phyloP scores from a whole-genome alignment of 2,888 invertebrate species.

The Aphodius sticticus region DNA sequence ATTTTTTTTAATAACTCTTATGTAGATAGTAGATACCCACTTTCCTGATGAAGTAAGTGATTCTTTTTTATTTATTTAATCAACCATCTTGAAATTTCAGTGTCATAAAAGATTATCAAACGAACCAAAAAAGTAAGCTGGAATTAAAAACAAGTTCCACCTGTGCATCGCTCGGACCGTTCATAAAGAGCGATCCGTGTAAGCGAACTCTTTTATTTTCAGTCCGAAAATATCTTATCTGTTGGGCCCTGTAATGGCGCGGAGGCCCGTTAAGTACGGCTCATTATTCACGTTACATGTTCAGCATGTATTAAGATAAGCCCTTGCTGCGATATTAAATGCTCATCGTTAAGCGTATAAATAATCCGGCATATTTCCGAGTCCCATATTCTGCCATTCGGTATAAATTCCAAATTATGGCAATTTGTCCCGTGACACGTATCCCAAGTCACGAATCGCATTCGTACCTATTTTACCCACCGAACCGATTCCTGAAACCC shows the following conservation, averaged over 20 bases:
- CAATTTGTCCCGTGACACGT: conserved; percentile 15
- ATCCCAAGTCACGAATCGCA: neutral
- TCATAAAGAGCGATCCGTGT: neutral
- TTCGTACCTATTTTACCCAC: neutral
- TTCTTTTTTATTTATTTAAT: no score
- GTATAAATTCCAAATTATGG: conserved; percentile 21
- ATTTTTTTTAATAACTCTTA: no score
- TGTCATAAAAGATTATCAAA: neutral
- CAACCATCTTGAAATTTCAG: no score
- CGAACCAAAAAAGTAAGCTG: neutral
- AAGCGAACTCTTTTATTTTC: neutral
- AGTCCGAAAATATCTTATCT: conserved; percentile 4
- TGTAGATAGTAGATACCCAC: no score
- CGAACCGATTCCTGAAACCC: neutral
- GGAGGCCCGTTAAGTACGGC: neutral
- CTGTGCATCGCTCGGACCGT: neutral
- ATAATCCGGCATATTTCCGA: conserved; percentile 25
- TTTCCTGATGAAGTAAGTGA: no score
- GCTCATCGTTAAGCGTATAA: conserved; percentile 22
- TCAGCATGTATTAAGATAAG: conserved; percentile 22
- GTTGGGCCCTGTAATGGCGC: neutral
- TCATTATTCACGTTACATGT: conserved; percentile 4
- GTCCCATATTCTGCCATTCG: conserved; percentile 21
- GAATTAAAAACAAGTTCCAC: neutral
- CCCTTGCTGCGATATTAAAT: conserved; percentile 18